These are phyloP conservation scores for Pterobdella sp. DNA, from an alignment of 2,888 invertebrate species.

Conservation along the genomic window DNA sequence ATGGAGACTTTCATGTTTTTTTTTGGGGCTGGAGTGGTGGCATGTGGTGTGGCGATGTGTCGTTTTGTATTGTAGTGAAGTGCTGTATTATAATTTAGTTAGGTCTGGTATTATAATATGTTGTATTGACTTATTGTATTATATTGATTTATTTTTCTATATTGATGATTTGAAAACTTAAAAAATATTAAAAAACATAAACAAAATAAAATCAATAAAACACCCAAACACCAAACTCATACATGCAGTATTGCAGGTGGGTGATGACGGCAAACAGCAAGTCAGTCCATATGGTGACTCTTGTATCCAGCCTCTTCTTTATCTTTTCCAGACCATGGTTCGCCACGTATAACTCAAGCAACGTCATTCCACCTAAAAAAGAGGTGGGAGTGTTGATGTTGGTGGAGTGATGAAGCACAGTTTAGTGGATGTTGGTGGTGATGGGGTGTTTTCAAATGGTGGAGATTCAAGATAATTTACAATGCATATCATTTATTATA, in stretches of 20 bases:
- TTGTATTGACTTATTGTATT: too few species aligned
- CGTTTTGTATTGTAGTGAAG: too few species aligned
- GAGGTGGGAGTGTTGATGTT: neutral
- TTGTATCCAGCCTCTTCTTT: neutral
- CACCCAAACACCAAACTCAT: neutral
- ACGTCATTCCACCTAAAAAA: neutral
- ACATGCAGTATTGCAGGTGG: slow-evolving; percentile 5
- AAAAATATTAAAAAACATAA: neutral
- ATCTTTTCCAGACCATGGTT: neutral
- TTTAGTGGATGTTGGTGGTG: too few species aligned
- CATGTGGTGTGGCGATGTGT: neutral
- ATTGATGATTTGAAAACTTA: neutral
- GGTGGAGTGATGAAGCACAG: neutral
- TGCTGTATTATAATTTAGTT: too few species aligned
- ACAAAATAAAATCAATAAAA: neutral
- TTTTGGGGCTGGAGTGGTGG: neutral
- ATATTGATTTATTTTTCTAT: too few species aligned
- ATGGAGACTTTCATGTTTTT: neutral
- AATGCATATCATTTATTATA: too few species aligned
- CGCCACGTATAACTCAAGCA: slow-evolving; percentile 3
- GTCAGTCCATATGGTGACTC: neutral
- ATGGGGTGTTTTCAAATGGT: too few species aligned
- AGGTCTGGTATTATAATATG: too few species aligned
- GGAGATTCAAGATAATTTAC: too few species aligned
- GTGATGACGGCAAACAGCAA: neutral